Evolutionary conservation across 2,888 invertebrate genomes (phyloP).

Genomic region (Ormyrus rosae): DNA sequence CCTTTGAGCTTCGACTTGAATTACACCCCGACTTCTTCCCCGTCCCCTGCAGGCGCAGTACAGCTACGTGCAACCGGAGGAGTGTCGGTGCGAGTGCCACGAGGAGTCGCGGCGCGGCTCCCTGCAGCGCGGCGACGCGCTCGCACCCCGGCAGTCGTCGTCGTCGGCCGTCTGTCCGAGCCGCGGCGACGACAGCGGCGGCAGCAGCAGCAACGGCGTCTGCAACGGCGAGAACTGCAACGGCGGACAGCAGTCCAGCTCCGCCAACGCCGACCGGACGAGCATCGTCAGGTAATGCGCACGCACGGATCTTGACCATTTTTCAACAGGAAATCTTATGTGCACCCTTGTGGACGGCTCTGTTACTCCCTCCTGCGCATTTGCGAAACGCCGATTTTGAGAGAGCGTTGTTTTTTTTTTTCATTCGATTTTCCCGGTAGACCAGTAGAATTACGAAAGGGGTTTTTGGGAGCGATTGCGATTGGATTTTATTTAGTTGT

Average conservation of each 20-base stretch:
- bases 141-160: not conserved
- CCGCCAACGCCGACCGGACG: constrained; percentile 66
- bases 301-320: constrained; percentile 58
- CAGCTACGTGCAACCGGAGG: constrained; percentile 91
- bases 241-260: constrained; percentile 31
- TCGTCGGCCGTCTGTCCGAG: constrained; percentile 51
- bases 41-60: constrained; percentile 75
- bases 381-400: no score
- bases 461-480: no score
- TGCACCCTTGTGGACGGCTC: no score
- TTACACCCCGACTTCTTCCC: no score
- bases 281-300: constrained; percentile 73
- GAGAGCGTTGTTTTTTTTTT: no score
- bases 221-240: constrained; percentile 47
- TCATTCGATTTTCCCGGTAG: no score
- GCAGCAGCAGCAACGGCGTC: constrained; percentile 62
- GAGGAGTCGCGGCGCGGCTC: constrained; percentile 76
- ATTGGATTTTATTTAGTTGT: no score
- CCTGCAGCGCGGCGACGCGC: constrained; percentile 48
- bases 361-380: no score
- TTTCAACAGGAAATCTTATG: constrained; percentile 33
- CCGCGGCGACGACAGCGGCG: constrained; percentile 63
- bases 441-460: no score
- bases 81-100: constrained; percentile 92
- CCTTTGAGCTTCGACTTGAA: no score